phyloP scores from a whole-genome alignment of 2,797 vertebrate species.

The Cyprinella venusta region DNA sequence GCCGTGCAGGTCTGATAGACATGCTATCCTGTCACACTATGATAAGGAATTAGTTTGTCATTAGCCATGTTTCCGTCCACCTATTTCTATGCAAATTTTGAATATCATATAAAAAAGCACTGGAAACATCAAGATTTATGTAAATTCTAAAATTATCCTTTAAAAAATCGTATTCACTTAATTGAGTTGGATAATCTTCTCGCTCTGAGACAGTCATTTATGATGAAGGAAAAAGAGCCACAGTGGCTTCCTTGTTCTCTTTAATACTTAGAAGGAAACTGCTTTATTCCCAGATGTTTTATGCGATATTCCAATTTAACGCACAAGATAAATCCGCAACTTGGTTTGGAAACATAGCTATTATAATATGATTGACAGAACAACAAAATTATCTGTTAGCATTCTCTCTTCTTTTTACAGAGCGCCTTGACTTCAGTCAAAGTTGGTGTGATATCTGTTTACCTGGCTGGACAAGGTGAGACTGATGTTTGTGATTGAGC shows the following conservation, averaged over 20 bases:
- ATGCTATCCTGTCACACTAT: no score
- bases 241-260: neutral
- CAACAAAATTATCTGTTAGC: neutral
- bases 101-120: neutral
- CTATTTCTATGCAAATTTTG: neutral
- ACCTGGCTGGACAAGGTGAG: conserved; percentile 72
- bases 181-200: neutral
- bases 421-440: conserved; percentile 71
- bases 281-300: neutral
- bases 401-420: conserved; percentile 61
- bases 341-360: neutral
- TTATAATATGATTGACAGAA: neutral
- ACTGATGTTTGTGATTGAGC: neutral
- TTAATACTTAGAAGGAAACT: neutral
- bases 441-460: conserved; percentile 69
- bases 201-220: neutral
- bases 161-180: neutral
- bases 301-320: neutral
- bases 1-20: conserved; percentile 74
- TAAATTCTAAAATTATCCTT: neutral
- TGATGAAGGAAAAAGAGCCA: neutral
- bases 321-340: neutral
- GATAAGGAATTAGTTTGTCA: neutral
- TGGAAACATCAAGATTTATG: neutral
- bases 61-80: neutral